phyloP scores from a whole-genome alignment of 2,888 invertebrate species.

The Trachelus tabidus region DNA sequence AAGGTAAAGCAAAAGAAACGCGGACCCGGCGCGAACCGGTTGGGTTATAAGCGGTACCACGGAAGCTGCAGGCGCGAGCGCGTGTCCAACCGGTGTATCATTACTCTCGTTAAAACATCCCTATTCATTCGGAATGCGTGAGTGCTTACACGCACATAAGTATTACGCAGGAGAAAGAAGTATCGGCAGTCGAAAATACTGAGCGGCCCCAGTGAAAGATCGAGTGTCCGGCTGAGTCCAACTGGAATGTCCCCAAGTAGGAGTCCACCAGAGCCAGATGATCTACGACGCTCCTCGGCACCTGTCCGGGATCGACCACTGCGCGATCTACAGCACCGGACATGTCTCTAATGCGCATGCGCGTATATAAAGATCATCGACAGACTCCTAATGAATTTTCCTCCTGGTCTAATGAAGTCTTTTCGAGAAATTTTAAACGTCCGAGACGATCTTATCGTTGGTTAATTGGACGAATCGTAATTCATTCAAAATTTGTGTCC shows the following conservation, averaged over 20 bases:
- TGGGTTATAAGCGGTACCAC: conserved; percentile 41
- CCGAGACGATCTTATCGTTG: conserved; percentile 56
- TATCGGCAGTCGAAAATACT: neutral
- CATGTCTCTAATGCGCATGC: neutral
- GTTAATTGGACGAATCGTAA: conserved; percentile 60
- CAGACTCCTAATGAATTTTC: conserved; percentile 53
- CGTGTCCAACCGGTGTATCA: conserved; percentile 50
- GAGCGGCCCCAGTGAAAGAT: neutral
- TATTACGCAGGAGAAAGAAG: neutral
- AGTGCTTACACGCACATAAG: neutral
- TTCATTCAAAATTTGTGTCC: conserved; percentile 42
- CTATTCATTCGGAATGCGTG: conserved; percentile 30
- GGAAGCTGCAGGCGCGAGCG: conserved; percentile 46
- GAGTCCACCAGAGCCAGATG: conserved; percentile 16
- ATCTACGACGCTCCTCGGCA: conserved; percentile 48
- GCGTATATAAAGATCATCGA: neutral
- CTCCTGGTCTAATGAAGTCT: conserved; percentile 62
- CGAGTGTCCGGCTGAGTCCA: neutral
- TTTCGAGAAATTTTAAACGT: conserved; percentile 43
- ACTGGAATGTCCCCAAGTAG: neutral
- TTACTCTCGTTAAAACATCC: conserved; percentile 48
- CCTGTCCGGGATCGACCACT: conserved; percentile 41
- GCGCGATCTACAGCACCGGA: neutral
- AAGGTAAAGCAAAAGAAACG: conserved; percentile 30
- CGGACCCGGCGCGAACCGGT: conserved; percentile 39